phyloP scores from a whole-genome alignment of 2,797 vertebrate species.

The Ispidina picta region DNA sequence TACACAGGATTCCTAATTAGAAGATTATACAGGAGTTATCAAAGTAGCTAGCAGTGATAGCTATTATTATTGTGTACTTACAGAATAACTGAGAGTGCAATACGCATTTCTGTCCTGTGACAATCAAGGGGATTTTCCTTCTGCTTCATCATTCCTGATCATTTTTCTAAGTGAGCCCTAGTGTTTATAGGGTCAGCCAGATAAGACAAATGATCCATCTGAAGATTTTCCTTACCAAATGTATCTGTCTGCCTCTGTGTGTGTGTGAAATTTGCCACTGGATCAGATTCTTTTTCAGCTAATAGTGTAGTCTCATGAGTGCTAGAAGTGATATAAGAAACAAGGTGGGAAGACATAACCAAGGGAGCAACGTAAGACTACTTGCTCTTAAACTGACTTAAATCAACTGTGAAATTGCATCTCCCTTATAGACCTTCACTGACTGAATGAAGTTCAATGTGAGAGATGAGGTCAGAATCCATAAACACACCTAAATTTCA shows the following conservation, averaged over 20 bases:
- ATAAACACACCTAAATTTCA: neutral
- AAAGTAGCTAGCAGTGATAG: neutral
- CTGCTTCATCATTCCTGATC: neutral
- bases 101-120: neutral
- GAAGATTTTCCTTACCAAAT: neutral
- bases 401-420: slow-evolving; percentile 32
- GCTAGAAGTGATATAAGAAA: neutral
- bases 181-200: neutral
- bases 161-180: neutral
- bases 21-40: neutral
- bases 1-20: neutral
- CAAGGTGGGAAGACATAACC: neutral
- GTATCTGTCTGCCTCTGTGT: neutral
- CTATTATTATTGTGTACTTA: neutral
- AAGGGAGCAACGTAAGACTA: neutral
- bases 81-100: neutral
- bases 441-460: neutral
- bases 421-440: neutral
- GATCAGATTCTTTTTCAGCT: neutral
- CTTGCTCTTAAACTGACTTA: slow-evolving; percentile 1
- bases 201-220: neutral
- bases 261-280: neutral
- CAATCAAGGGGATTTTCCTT: neutral
- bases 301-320: neutral
- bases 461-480: neutral